Base-by-base conservation (phyloP, 2,113 vertebrate genomes). In the Glaucidium brasilianum region DNA sequence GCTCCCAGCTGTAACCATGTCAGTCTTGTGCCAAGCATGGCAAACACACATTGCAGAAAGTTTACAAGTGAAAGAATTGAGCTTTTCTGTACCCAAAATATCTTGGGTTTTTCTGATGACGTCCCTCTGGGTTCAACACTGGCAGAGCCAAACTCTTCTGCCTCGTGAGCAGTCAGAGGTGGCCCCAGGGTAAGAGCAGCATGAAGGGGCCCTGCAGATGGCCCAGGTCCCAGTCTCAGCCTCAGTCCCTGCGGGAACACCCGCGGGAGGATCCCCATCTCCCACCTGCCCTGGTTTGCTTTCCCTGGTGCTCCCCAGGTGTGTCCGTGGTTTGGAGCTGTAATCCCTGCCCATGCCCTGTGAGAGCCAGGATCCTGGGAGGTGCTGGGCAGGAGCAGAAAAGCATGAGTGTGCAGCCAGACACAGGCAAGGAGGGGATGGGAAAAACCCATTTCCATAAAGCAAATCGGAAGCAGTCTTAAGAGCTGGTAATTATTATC, bases 121-220 rank as follows among this genome's bases (percentile, higher is more conserved):
- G 2, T 10, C 26, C 8, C 11, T 34, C 22, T 2, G 29, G 32
- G 29, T 49, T 34, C 64, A 5, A 1, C 1, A 0, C 35, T 32
- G 56, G 9, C 22, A 49, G 62, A 34, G 5, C 20, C 74, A 26
- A 66, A 50, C 27, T n/a, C 16, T 27, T 18, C 50, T 50, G 30
- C 25, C 13, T 13, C 52, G 30, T 4, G 34, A 45, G 21, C 34
- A 25, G 25, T 12, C 60, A 34, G 27, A 43, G 34, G 37, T 1
- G 10, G 32, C 37, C 37, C 6, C 16, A 18, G 23, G 21, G 63
- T 26, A 68, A 35, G 53, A 25, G 32, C 1, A 12, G 12, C 39
- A 11, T 11, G 39, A 39, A 39, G 39, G 39, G 39, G 43, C 43
- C 43, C 43, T 43, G 43, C 16, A 7, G 43, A 43, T 13, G 16